Conservation (phyloP, 2,113 vertebrate genomes). For the Clinocottus analis region DNA sequence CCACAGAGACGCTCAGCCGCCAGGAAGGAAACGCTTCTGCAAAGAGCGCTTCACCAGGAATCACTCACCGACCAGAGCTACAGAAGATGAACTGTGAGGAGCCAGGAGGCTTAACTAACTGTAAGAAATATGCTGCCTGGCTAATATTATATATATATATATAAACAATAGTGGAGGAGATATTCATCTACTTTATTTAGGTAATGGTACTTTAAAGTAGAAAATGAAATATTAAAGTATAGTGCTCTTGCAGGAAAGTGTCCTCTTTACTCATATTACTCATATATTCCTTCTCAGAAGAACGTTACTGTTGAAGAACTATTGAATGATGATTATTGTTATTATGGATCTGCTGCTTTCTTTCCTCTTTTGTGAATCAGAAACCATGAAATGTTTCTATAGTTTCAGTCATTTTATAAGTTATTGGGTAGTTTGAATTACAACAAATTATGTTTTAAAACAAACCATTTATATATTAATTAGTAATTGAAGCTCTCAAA, state of each 20-base stretch:
- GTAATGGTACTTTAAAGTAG: background rate
- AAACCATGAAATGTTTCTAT: background rate
- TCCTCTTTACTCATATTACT: too few relatives aligned
- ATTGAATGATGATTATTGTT: background rate
- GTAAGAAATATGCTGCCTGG: too few relatives aligned
- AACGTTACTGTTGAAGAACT: background rate
- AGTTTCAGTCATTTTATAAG: too few relatives aligned
- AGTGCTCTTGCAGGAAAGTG: background rate
- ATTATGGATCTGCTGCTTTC: background rate
- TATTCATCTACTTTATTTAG: background rate
- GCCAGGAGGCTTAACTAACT: too few relatives aligned
- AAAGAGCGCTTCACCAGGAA: background rate
- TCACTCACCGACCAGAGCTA: too few relatives aligned
- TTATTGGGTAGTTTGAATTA: too few relatives aligned
- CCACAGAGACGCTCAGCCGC: background rate
- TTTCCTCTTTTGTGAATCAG: background rate
- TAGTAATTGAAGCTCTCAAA: too few relatives aligned
- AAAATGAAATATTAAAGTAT: background rate
- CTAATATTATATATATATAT: background rate
- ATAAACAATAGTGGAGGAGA: background rate
- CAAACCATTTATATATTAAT: background rate
- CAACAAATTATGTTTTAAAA: background rate
- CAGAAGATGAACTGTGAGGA: too few relatives aligned
- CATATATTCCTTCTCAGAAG: background rate
- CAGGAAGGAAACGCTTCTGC: background rate